phyloP scores from a whole-genome alignment of 2,113 vertebrate species.

The Smithornis capensis region DNA sequence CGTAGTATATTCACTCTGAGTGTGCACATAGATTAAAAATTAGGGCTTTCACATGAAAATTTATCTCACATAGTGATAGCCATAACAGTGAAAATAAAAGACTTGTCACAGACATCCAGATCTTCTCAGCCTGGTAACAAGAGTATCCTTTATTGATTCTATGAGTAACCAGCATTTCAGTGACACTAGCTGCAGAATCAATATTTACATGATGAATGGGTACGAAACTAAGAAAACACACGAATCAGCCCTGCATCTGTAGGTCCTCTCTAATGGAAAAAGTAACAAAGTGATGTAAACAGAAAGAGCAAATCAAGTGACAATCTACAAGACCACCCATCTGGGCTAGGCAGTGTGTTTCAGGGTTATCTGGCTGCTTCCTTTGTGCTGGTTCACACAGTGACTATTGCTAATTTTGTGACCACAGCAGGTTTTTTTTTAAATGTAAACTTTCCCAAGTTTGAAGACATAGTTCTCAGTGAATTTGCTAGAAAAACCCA shows the following conservation, averaged over 20 bases:
- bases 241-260: neutral
- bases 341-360: neutral
- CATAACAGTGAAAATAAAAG: neutral
- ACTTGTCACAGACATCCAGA: neutral
- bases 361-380: constrained; percentile 36
- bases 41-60: neutral
- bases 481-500: neutral
- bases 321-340: constrained; percentile 58
- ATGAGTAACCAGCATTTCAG: neutral
- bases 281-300: constrained; percentile 51
- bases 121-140: neutral
- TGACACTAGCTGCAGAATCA: constrained; percentile 7
- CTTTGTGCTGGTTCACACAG: constrained; percentile 15
- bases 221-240: constrained; percentile 45
- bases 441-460: constrained; percentile 39
- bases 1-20: neutral
- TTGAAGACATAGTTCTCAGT: neutral
- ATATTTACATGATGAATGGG: constrained; percentile 52
- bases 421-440: constrained; percentile 9
- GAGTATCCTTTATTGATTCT: neutral
- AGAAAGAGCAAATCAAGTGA: constrained; percentile 39
- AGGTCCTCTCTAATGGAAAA: constrained; percentile 50
- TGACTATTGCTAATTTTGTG: constrained; percentile 38
- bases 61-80: neutral
- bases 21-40: neutral